A percentile compares a stretch with the other conserved stretches of the same genome.
Conservation (phyloP, 1,140 invertebrate species). For the Dendrolimus punctatus region DNA sequence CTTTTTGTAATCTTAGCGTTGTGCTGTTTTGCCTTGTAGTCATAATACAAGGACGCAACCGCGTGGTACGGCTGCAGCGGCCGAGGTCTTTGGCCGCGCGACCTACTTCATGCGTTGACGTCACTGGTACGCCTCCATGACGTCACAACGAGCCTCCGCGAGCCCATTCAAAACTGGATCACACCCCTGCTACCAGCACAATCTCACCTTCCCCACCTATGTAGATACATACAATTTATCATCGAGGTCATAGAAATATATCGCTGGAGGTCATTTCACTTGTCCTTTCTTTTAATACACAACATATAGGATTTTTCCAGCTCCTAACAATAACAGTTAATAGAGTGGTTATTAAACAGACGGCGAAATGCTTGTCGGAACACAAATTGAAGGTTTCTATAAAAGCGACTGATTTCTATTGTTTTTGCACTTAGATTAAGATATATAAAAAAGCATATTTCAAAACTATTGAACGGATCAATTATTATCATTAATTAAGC, state of each 20-base stretch:
- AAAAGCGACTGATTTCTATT: no score
- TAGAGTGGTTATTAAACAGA: no score
- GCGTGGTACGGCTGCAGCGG: constrained; percentile 40
- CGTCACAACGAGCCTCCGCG: constrained; percentile 52
- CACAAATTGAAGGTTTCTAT: no score
- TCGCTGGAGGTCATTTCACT: constrained; percentile 45
- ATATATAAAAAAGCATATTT: no score
- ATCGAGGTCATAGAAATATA: constrained; percentile 36
- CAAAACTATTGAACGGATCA: no score
- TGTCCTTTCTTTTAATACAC: constrained; percentile 36
- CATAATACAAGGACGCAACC: constrained; percentile 25
- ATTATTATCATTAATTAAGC: no score
- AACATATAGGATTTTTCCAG: constrained; percentile 1
- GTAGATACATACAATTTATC: constrained; percentile 24
- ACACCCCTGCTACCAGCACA: constrained; percentile 36
- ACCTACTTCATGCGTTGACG: constrained; percentile 54
- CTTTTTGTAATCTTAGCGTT: neutral
- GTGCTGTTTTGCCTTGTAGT: neutral
- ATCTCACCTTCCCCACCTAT: constrained; percentile 22
- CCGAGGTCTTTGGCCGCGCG: constrained; percentile 48
- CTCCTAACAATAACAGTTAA: no score
- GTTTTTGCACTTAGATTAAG: no score
- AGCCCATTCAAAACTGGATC: constrained; percentile 66
- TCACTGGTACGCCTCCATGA: constrained; percentile 61
- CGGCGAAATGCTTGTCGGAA: no score